These are phyloP conservation scores for Callipepla californica DNA, from an alignment of 2,113 vertebrate genomes.

Conservation along the genomic window DNA sequence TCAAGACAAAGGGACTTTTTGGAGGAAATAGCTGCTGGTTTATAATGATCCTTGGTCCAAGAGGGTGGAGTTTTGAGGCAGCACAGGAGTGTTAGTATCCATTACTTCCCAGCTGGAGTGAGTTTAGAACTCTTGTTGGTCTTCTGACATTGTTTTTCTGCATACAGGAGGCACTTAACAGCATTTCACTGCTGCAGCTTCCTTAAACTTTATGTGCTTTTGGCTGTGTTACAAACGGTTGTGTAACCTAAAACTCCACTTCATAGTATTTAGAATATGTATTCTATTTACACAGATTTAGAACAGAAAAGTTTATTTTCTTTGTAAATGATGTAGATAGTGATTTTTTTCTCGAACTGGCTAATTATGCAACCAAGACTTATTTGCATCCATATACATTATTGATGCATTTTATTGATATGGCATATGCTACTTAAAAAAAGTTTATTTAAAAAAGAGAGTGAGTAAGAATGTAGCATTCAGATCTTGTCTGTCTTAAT, in stretches of 20 bases:
- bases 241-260: not conserved
- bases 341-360: not conserved
- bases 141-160: not conserved
- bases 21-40: constrained; percentile 12
- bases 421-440: not conserved
- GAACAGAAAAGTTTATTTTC: not conserved
- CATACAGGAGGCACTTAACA: not conserved
- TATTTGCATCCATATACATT: not conserved
- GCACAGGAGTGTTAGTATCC: not conserved
- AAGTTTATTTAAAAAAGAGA: not conserved
- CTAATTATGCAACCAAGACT: not conserved
- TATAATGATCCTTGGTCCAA: not conserved
- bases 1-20: constrained; percentile 44
- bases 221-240: not conserved
- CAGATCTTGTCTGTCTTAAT: not conserved
- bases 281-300: not conserved
- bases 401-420: too few species aligned
- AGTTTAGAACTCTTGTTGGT: not conserved
- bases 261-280: not conserved
- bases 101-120: not conserved
- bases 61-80: constrained; percentile 40
- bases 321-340: not conserved
- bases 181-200: not conserved
- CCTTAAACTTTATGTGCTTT: not conserved
- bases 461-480: not conserved